Evolutionary conservation across 53 echinoderm and acorn worm genomes (phyloP), one percentile per base, ranked within the genome.

Genomic region (Arbacia lixula): DNA sequence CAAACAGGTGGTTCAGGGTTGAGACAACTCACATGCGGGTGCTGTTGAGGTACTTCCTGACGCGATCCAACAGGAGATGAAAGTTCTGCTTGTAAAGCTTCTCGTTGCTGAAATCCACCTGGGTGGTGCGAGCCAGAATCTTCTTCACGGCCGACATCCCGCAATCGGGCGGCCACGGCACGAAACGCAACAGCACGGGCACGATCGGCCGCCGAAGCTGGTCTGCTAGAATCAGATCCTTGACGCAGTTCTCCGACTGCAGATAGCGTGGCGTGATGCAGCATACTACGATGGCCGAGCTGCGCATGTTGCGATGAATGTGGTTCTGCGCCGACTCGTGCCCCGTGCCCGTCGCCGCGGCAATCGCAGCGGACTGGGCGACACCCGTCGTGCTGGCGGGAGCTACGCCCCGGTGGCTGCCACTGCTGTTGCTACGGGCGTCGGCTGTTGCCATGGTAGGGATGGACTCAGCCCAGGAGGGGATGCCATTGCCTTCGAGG

Each of bases 31-130:
- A 71, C 71, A 71, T 49, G 29, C 71, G 39, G 42, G 29, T 89
- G 31, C 72, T 60, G 60, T 86, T 90, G 20, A 91, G 57, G 25
- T 84, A 76, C 38, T 85, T 87, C 39, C 89, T 67, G 2, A 94
- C 84, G 24, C 89, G 66, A 34, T 92, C 91, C 32, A 94, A 63
- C 36, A 98, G 80, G 29, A 90, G 74, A 53, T 98, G 98, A 55
- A 94, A 92, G 60, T 98, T 98, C 85, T 98, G 98, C 78, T 94
- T 94, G 83, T 86, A 98, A 33, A 98, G 71, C 77, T 94, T 98
- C 66, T 98, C 94, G 22, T 98, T 98, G 52, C 98, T 94, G 51
- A 98, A 89, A 66, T 94, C 94, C 0, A 98, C 85, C 20, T 92
- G 92, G 53, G 64, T 90, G 1, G 97, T 90, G 2, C 90, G 85